Conservation (phyloP, 2,888 invertebrate genomes). For the Aradus depressus region DNA sequence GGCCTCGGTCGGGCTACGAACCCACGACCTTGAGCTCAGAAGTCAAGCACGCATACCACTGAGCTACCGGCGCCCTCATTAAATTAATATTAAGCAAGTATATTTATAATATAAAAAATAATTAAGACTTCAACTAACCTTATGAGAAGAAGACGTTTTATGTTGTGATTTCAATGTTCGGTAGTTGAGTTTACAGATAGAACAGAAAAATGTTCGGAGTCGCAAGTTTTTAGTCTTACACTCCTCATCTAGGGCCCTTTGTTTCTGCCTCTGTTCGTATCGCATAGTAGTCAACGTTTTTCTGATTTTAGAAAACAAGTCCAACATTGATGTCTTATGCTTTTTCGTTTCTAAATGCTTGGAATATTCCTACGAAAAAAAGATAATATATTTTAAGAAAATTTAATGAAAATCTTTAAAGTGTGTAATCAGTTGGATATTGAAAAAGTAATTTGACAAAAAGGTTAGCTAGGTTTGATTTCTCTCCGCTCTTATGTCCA, state of each 20-base stretch:
- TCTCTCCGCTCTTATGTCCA: no score
- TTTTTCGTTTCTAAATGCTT: constrained; percentile 58
- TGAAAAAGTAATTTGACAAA: no score
- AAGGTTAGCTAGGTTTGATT: no score
- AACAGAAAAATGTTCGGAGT: constrained; percentile 57
- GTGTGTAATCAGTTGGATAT: no score
- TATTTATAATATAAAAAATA: no score
- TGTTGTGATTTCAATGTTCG: constrained; percentile 65
- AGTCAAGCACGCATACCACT: no score
- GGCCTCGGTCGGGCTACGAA: no score
- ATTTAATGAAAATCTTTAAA: constrained; percentile 1
- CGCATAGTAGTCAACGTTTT: constrained; percentile 65
- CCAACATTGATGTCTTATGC: constrained; percentile 62
- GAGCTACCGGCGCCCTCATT: no score
- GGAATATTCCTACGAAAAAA: constrained; percentile 49
- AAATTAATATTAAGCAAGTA: no score
- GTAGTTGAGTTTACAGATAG: constrained; percentile 63
- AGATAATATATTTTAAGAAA: not conserved
- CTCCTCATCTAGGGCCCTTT: constrained; percentile 59
- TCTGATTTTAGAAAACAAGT: constrained; percentile 61
- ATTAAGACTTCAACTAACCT: constrained; percentile 28
- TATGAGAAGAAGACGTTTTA: constrained; percentile 63
- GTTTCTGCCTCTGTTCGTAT: constrained; percentile 64
- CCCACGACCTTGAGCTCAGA: no score
- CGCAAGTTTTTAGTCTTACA: constrained; percentile 46